Percentiles rank a stretch among this genome's conserved stretches.
These are phyloP conservation scores for Acheta domesticus DNA, from an alignment of 2,888 invertebrate species.

Conservation along the genomic window DNA sequence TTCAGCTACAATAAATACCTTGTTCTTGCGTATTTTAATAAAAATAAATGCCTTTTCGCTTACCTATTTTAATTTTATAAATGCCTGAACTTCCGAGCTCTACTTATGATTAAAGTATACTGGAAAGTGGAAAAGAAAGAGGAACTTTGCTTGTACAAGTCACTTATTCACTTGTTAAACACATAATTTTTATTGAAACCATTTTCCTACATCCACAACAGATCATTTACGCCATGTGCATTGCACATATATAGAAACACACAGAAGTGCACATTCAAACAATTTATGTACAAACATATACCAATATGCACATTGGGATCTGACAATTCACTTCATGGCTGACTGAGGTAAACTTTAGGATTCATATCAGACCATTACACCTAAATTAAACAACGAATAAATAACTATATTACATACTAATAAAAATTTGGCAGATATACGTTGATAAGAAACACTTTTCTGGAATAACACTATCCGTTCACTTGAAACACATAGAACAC, in stretches of 20 bases:
- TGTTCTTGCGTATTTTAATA: too few relatives aligned
- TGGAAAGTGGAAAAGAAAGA: too few relatives aligned
- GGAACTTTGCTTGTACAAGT: not conserved
- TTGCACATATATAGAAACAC: not conserved
- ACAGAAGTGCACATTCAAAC: not conserved
- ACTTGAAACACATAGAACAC: not conserved
- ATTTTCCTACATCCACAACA: slow-evolving; percentile 18
- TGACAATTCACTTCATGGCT: not conserved
- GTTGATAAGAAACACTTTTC: not conserved
- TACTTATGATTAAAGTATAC: too few relatives aligned
- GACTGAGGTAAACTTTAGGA: slow-evolving; percentile 5
- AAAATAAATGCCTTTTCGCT: too few relatives aligned
- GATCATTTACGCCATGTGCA: not conserved
- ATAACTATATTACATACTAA: slow-evolving; percentile 18
- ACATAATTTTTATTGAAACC: slow-evolving; percentile 3
- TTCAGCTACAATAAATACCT: too few relatives aligned
- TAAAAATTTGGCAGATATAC: slow-evolving; percentile 18
- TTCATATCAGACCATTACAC: slow-evolving; percentile 2
- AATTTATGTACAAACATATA: not conserved
- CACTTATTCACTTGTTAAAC: slow-evolving; percentile 10
- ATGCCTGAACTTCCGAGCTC: too few relatives aligned
- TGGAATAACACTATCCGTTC: not conserved
- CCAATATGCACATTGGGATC: not conserved
- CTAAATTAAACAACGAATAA: not conserved
- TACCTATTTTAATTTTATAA: too few relatives aligned